phyloP scores from a whole-genome alignment of 2,113 vertebrate species.

The Otus sunia region DNA sequence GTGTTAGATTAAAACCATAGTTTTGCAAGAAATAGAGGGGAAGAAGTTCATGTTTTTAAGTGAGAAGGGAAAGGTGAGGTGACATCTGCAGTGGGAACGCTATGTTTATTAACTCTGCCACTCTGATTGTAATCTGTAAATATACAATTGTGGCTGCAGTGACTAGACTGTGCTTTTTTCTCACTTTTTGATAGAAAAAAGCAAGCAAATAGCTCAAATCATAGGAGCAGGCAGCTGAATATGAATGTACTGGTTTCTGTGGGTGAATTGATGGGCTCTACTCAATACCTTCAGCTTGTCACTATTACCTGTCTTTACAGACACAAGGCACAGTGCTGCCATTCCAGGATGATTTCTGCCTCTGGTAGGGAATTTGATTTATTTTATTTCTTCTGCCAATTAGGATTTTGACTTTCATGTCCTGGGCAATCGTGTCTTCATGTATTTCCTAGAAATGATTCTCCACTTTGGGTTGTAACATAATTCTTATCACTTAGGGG shows the following conservation, averaged over 20 bases:
- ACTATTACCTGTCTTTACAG: background rate
- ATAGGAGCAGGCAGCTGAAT: background rate
- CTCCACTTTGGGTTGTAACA: conserved; percentile 6
- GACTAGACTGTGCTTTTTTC: background rate
- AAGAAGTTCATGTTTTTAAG: background rate
- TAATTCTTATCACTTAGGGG: conserved; percentile 2
- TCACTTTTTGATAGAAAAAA: background rate
- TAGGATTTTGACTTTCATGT: conserved; percentile 26
- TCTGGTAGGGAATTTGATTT: background rate
- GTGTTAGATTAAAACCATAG: background rate
- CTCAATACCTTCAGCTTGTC: background rate
- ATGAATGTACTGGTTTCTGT: background rate
- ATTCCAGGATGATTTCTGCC: background rate
- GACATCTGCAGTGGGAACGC: background rate
- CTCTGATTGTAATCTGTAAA: background rate
- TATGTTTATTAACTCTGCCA: background rate
- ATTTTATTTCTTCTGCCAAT: conserved; percentile 1
- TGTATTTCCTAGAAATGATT: conserved; percentile 25
- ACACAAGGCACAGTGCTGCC: background rate
- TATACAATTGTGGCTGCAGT: background rate
- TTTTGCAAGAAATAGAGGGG: background rate
- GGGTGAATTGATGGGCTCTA: background rate
- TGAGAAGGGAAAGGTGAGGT: background rate
- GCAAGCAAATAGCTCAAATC: background rate
- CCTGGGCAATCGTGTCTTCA: background rate